Percentiles rank a stretch among this genome's conserved stretches.
Conservation (phyloP, 1,140 invertebrate genomes). For the Drosophila bipectinata region DNA sequence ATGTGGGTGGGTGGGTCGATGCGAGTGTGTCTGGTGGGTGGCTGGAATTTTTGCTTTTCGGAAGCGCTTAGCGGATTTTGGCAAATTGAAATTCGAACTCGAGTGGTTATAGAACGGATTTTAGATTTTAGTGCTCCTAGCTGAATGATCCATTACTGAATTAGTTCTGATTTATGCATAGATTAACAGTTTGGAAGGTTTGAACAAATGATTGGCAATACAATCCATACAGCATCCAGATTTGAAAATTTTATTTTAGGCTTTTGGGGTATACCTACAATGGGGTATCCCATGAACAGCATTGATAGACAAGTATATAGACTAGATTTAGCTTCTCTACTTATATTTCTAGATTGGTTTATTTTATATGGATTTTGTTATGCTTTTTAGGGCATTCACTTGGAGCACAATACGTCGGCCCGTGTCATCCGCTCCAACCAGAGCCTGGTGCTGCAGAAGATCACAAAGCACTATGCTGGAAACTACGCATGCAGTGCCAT, state of each 20-base stretch:
- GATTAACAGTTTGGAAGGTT: conserved; percentile 12
- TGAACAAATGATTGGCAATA: neutral
- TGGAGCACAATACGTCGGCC: conserved; percentile 91
- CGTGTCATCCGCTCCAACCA: conserved; percentile 93
- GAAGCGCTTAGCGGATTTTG: conserved; percentile 55
- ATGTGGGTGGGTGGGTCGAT: neutral
- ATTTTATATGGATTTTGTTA: conserved; percentile 38
- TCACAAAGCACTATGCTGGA: conserved; percentile 91
- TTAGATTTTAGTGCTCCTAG: conserved; percentile 23
- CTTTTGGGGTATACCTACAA: too few species aligned
- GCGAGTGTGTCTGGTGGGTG: neutral
- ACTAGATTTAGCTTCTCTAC: too few species aligned
- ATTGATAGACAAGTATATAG: too few species aligned
- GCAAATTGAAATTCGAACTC: conserved; percentile 59
- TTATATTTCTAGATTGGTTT: neutral
- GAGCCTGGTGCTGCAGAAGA: conserved; percentile 93
- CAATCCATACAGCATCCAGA: neutral
- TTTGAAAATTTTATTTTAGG: neutral
- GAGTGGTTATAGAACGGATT: conserved; percentile 34
- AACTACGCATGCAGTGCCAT: conserved; percentile 92
- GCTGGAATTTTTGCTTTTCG: conserved; percentile 40
- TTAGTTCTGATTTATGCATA: conserved; percentile 25
- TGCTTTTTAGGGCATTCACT: conserved; percentile 87
- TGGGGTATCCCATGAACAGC: too few species aligned
- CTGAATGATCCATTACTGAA: conserved; percentile 34